Conservation (phyloP, 2,797 vertebrate species). For the Malurus leucopterus region DNA sequence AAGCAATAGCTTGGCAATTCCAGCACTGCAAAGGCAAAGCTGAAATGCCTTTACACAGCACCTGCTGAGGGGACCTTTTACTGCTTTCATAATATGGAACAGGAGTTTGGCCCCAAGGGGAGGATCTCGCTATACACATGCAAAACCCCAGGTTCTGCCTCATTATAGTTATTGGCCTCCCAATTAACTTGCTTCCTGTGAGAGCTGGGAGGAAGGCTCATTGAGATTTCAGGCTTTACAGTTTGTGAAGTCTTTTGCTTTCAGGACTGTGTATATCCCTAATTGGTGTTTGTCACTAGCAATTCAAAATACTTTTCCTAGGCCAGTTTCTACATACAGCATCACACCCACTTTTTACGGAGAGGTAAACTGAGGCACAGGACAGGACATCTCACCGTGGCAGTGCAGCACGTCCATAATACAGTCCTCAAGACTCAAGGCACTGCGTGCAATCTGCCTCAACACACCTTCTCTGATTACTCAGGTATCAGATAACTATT, state of each 20-base stretch:
- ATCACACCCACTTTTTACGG: neutral
- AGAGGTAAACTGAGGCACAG: neutral
- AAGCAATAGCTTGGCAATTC: constrained; percentile 55
- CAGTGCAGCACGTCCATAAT: neutral
- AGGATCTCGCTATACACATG: constrained; percentile 43
- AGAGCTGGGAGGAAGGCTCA: constrained; percentile 44
- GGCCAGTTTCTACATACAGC: neutral
- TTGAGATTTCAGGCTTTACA: neutral
- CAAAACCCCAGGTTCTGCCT: constrained; percentile 64
- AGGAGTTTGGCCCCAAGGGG: constrained; percentile 65
- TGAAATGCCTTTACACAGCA: constrained; percentile 53
- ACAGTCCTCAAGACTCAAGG: neutral
- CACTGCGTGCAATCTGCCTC: neutral
- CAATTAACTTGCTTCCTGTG: constrained; percentile 64
- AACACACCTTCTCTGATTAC: neutral
- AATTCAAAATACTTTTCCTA: neutral
- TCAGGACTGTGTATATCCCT: neutral
- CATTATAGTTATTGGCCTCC: constrained; percentile 58
- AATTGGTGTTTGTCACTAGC: neutral
- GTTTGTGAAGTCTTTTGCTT: neutral
- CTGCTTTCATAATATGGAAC: constrained; percentile 62
- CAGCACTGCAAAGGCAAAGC: constrained; percentile 27
- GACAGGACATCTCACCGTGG: neutral
- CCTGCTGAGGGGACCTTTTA: constrained; percentile 66
- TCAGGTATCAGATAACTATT: neutral